Evolutionary conservation across 2,888 invertebrate species (phyloP).

Genomic region (Muscina levida): DNA sequence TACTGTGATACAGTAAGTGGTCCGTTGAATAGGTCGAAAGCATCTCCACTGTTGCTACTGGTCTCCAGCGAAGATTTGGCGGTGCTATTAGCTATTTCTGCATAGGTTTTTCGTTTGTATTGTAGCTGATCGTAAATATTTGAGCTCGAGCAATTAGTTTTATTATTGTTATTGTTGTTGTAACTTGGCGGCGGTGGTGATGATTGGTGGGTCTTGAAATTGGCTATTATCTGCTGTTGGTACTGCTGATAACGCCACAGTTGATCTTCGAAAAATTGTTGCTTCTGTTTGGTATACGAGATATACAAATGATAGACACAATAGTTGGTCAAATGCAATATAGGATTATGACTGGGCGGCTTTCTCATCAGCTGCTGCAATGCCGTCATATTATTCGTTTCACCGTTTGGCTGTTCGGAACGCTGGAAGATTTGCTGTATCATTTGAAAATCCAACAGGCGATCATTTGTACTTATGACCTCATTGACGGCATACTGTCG

Average conservation of each 20-base stretch:
- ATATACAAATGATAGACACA: slow-evolving; percentile 88
- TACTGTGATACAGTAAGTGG: slow-evolving; percentile 65
- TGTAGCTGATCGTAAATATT: slow-evolving; percentile 58
- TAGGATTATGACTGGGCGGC: slow-evolving; percentile 81
- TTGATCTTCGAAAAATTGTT: slow-evolving; percentile 79
- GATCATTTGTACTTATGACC: slow-evolving; percentile 84
- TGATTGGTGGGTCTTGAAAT: slow-evolving; percentile 51
- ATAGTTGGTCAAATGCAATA: slow-evolving; percentile 87
- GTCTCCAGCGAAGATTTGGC: slow-evolving; percentile 52
- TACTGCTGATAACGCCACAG: slow-evolving; percentile 71
- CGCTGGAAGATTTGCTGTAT: slow-evolving; percentile 83
- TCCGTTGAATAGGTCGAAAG: slow-evolving; percentile 57
- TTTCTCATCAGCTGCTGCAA: slow-evolving; percentile 15
- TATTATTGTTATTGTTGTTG: slow-evolving; percentile 45
- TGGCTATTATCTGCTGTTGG: slow-evolving; percentile 61
- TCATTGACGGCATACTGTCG: slow-evolving; percentile 87
- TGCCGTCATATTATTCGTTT: not conserved
- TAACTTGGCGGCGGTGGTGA: slow-evolving; percentile 66
- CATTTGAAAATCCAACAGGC: slow-evolving; percentile 85
- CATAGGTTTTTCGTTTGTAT: slow-evolving; percentile 70
- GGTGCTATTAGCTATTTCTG: slow-evolving; percentile 71
- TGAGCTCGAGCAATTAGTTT: slow-evolving; percentile 41
- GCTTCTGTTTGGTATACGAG: slow-evolving; percentile 78
- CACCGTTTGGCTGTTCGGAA: slow-evolving; percentile 17
- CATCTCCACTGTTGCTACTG: slow-evolving; percentile 59